Percentiles rank a stretch among this genome's conserved stretches.
These are phyloP conservation scores for Coenonympha arcania DNA, from an alignment of 2,888 invertebrate species.

Conservation along the genomic window DNA sequence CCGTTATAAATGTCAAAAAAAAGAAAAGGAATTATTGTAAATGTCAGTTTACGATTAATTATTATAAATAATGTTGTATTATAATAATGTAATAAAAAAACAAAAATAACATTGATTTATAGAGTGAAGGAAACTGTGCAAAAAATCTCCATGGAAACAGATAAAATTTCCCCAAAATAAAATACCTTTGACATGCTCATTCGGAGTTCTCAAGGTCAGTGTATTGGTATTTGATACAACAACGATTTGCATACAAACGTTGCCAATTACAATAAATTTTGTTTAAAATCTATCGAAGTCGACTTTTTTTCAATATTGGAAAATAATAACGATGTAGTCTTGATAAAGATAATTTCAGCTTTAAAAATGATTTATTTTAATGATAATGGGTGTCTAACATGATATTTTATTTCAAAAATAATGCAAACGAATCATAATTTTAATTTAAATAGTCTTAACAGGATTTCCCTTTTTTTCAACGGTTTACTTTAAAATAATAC, in stretches of 20 bases:
- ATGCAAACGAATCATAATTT: too few relatives aligned
- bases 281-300: conserved; percentile 7
- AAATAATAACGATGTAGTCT: not conserved
- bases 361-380: not conserved
- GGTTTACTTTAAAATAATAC: too few relatives aligned
- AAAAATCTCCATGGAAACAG: not conserved
- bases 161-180: not conserved
- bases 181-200: not conserved
- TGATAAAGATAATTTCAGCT: not conserved
- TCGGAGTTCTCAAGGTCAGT: not conserved
- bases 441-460: too few relatives aligned
- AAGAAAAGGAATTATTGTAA: too few relatives aligned
- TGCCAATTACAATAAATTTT: conserved; percentile 23
- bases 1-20: too few relatives aligned
- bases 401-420: too few relatives aligned
- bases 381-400: not conserved
- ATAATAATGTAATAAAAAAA: too few relatives aligned
- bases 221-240: not conserved
- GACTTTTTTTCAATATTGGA: conserved; percentile 5
- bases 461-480: too few relatives aligned
- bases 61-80: too few relatives aligned
- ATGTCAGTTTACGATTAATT: too few relatives aligned
- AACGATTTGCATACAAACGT: conserved; percentile 25
- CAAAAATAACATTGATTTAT: too few relatives aligned
- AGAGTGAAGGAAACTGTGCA: too few relatives aligned